A percentile compares a stretch with the other conserved stretches of the same genome.
These are phyloP conservation scores for Anadara kagoshimensis DNA, from an alignment of 1,140 invertebrate species.

Conservation along the genomic window DNA sequence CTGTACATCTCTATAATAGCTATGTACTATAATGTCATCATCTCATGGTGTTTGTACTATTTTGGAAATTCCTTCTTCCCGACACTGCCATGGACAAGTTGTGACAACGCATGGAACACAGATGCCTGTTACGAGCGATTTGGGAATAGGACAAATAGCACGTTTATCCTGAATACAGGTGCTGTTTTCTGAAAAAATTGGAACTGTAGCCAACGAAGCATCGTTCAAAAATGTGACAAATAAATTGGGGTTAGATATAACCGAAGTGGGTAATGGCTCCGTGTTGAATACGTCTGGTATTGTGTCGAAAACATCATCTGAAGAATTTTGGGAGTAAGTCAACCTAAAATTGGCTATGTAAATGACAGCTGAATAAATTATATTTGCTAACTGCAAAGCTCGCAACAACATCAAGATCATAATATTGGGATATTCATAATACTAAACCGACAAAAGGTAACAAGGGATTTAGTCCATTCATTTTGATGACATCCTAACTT, in stretches of 20 bases:
- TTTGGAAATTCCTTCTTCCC: slow-evolving; percentile 75
- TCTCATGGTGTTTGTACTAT: slow-evolving; percentile 96
- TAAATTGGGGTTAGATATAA: too few relatives aligned
- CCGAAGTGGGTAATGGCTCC: background rate
- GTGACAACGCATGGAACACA: slow-evolving; percentile 91
- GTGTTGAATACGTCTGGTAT: background rate
- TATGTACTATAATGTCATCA: slow-evolving; percentile 74
- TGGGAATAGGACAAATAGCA: background rate
- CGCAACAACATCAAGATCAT: too few relatives aligned
- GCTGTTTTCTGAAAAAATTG: background rate
- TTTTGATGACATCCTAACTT: too few relatives aligned
- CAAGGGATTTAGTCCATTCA: too few relatives aligned
- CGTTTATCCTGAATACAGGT: background rate
- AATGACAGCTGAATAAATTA: too few relatives aligned
- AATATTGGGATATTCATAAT: too few relatives aligned
- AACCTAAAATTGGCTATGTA: too few relatives aligned
- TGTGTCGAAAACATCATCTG: slow-evolving; percentile 1
- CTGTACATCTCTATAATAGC: slow-evolving; percentile 11
- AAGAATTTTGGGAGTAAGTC: slow-evolving; percentile 32
- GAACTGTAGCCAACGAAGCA: background rate
- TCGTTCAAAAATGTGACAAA: background rate
- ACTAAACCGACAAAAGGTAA: too few relatives aligned
- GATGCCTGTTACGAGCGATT: slow-evolving; percentile 5
- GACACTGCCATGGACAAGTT: slow-evolving; percentile 91
- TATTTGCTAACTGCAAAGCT: too few relatives aligned